A percentile compares a stretch with the other conserved stretches of the same genome.
Evolutionary conservation across 2,888 invertebrate species (phyloP).

Genomic region (Campoplex capitator): DNA sequence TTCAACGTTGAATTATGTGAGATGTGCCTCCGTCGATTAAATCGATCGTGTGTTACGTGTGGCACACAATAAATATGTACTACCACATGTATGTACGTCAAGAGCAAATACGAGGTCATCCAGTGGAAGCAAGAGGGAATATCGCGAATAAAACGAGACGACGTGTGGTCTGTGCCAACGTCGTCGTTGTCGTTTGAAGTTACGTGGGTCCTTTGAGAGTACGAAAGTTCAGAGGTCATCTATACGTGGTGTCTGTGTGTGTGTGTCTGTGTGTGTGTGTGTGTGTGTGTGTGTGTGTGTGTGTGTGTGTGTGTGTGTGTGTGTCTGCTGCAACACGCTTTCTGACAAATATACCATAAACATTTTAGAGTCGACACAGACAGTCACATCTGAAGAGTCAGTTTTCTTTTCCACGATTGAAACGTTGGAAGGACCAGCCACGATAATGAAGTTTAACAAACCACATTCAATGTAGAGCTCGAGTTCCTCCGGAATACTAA

Average conservation of each 20-base stretch:
- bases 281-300: not conserved
- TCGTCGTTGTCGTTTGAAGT: constrained; percentile 43
- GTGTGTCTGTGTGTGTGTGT: not conserved
- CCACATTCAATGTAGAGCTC: not conserved
- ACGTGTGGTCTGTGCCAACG: not conserved
- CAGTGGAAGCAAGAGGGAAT: constrained; percentile 5
- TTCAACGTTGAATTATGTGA: not conserved
- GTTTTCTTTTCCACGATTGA: not conserved
- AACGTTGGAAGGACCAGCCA: not conserved
- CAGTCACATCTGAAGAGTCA: not conserved
- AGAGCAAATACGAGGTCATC: constrained; percentile 41
- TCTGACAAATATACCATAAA: not conserved
- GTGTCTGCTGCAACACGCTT: not conserved
- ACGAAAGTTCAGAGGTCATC: constrained; percentile 39
- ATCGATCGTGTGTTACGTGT: constrained; percentile 5
- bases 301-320: not conserved
- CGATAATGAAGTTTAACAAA: not conserved
- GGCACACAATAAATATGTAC: constrained; percentile 1
- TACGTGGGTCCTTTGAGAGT: constrained; percentile 35
- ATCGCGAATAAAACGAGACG: constrained; percentile 36
- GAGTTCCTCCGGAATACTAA: too few relatives aligned
- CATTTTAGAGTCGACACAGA: not conserved
- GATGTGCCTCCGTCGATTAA: not conserved
- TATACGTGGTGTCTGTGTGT: not conserved
- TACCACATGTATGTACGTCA: constrained; percentile 6